Evolutionary conservation across 92 coral and sea anemone genomes (phyloP).

Genomic region (Parazoanthus darwini): DNA sequence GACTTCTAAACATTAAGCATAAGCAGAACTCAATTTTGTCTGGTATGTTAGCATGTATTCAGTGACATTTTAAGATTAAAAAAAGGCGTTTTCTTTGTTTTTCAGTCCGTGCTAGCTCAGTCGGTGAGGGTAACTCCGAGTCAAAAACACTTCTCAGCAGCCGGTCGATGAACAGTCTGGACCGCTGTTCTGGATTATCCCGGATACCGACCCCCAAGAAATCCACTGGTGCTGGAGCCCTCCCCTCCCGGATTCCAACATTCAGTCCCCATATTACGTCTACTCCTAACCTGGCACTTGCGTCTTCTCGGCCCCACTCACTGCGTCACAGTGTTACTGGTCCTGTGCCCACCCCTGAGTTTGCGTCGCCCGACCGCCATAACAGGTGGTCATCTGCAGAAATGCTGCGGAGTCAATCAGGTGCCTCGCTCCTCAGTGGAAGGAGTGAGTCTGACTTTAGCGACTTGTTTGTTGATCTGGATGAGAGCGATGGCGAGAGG

Average conservation of each 20-base stretch:
- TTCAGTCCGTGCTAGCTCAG: slow-evolving; percentile 33
- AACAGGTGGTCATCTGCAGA: slow-evolving; percentile 28
- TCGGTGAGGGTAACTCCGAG: slow-evolving; percentile 14
- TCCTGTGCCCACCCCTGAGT: slow-evolving; percentile 8
- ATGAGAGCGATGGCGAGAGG: slow-evolving; percentile 36
- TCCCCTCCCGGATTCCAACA: slow-evolving; percentile 34
- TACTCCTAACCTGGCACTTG: slow-evolving; percentile 37
- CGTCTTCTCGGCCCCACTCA: slow-evolving; percentile 8
- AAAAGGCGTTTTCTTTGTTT: neutral
- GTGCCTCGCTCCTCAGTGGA: slow-evolving; percentile 33
- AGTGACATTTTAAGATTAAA: no score
- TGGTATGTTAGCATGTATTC: no score
- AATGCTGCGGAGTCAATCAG: slow-evolving; percentile 29
- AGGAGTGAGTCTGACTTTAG: slow-evolving; percentile 41
- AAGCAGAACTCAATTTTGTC: no score
- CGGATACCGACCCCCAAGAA: slow-evolving; percentile 39
- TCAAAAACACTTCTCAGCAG: slow-evolving; percentile 36
- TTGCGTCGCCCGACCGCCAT: neutral
- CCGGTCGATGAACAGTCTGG: slow-evolving; percentile 32
- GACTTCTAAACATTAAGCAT: no score
- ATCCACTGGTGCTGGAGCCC: neutral
- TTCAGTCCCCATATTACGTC: slow-evolving; percentile 40
- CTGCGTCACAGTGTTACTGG: slow-evolving; percentile 15
- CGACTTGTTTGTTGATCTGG: slow-evolving; percentile 36
- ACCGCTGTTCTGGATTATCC: slow-evolving; percentile 20